Percentiles rank a stretch among this genome's conserved stretches.
phyloP scores from a whole-genome alignment of 2,888 invertebrate species.

The Caenorhabditis auriculariae region DNA sequence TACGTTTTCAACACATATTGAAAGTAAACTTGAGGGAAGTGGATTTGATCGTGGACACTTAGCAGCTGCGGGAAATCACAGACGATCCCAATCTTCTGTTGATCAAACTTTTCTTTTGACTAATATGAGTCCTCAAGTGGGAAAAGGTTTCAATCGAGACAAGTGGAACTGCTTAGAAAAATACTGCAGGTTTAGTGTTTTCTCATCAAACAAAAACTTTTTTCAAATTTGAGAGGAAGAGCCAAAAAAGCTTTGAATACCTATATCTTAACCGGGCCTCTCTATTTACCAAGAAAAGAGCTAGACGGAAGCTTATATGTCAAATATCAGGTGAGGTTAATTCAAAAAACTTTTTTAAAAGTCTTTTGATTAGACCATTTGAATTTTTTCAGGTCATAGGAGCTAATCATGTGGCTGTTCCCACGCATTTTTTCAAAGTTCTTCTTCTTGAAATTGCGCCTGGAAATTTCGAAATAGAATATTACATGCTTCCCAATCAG shows the following conservation, averaged over 20 bases:
- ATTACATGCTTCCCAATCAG: constrained; percentile 91
- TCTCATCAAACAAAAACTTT: background rate
- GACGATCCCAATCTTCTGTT: constrained; percentile 76
- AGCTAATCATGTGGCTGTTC: constrained; percentile 87
- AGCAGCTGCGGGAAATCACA: constrained; percentile 95
- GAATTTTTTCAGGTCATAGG: constrained; percentile 52
- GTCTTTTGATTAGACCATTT: too few relatives aligned
- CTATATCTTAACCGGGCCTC: constrained; percentile 87
- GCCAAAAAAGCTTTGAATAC: constrained; percentile 76
- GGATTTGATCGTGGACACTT: constrained; percentile 94
- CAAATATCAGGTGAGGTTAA: constrained; percentile 88
- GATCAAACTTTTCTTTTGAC: constrained; percentile 89
- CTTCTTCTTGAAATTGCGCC: constrained; percentile 37
- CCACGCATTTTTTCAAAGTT: constrained; percentile 96
- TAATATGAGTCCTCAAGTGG: constrained; percentile 97
- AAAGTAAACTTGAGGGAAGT: constrained; percentile 70
- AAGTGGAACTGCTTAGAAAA: constrained; percentile 86
- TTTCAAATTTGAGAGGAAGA: constrained; percentile 62
- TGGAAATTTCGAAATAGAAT: constrained; percentile 81
- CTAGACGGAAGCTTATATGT: constrained; percentile 85
- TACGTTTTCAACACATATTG: background rate
- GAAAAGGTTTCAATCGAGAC: constrained; percentile 85
- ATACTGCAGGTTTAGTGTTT: constrained; percentile 65
- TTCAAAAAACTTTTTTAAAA: too few relatives aligned
- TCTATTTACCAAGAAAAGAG: constrained; percentile 80